phyloP scores from a whole-genome alignment of 1,140 invertebrate genomes.

The Drosophila murphyi region DNA sequence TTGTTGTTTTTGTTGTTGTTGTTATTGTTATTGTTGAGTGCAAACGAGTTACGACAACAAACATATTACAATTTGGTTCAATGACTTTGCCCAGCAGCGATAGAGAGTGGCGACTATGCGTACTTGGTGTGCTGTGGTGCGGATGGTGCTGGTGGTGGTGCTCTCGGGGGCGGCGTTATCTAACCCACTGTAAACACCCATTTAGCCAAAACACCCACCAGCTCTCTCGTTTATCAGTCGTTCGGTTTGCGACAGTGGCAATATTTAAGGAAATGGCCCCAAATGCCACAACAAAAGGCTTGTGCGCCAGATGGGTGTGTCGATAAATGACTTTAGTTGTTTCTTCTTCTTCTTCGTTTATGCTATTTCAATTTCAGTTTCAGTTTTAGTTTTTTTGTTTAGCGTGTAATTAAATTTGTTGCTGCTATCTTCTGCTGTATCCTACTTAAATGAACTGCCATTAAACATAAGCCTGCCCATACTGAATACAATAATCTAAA shows the following conservation, averaged over 20 bases:
- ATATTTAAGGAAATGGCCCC: conserved; percentile 70
- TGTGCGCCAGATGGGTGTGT: conserved; percentile 54
- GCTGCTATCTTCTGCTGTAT: background rate
- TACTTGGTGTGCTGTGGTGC: conserved; percentile 6
- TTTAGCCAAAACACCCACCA: conserved; percentile 65
- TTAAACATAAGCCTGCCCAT: conserved; percentile 4
- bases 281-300: conserved; percentile 45
- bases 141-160: background rate
- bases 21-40: conserved; percentile 54
- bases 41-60: conserved; percentile 80
- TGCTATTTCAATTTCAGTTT: conserved; percentile 8
- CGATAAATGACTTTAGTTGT: conserved; percentile 47
- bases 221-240: conserved; percentile 59
- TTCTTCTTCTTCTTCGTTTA: conserved; percentile 5
- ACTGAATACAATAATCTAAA: background rate
- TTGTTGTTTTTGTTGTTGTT: conserved; percentile 43
- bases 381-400: conserved; percentile 42
- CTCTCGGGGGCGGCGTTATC: conserved; percentile 44
- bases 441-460: background rate
- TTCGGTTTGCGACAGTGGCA: conserved; percentile 26
- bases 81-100: conserved; percentile 73
- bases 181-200: conserved; percentile 50
- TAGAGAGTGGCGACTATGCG: conserved; percentile 10
- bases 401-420: conserved; percentile 4
- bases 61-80: conserved; percentile 81